Evolutionary conservation across 2,113 vertebrate genomes (phyloP).

Genomic region (human): GRCh38 chrX:51489001-51489500

Average conservation of each 20-base stretch:
- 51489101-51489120: background rate
- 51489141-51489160: conserved; percentile 35
- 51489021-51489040: background rate
- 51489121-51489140: background rate
- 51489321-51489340: background rate
- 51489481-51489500: no score
- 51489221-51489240: conserved; percentile 30
- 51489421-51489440: no score
- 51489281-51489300: conserved; percentile 20
- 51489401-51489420: no score
- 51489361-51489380: background rate
- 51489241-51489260: background rate
- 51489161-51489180: conserved; percentile 3
- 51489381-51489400: no score
- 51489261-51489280: background rate
- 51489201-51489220: background rate
- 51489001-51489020: background rate
- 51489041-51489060: conserved; percentile 1
- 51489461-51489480: no score
- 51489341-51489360: background rate
- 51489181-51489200: background rate
- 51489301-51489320: background rate
- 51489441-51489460: no score
- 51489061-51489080: conserved; percentile 17
- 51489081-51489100: background rate